Base-by-base conservation (phyloP, 2,113 vertebrate species). In the Charadrius vociferus region DNA sequence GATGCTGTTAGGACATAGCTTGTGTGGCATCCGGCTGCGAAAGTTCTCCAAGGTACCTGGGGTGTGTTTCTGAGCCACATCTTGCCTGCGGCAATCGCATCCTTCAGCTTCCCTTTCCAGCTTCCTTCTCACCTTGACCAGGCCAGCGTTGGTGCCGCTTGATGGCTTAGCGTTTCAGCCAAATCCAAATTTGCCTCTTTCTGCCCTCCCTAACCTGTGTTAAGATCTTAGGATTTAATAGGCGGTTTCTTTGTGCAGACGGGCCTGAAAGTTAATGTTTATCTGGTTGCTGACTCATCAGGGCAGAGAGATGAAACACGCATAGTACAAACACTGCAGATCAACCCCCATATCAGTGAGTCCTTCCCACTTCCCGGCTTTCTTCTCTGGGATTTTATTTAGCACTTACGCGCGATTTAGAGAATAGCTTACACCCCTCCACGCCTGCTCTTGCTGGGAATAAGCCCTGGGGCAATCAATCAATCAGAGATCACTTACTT, bases 361-460 rank as follows among this genome's bases (percentile, higher is more conserved):
- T 73, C 73, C 87, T 85, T 86, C 49, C 65, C 37, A 5, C 12
- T 86, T 74, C 72, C 41, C 1, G 0, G 39, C 36, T 63, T 17
- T 37, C 34, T 24, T 52, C 49, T 63, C 10, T 0, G 0, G 47
- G 23, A 30, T 16, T 56, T 39, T 81, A 27, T 34, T 61, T 47
- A 68, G 62, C 49, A 19, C 8, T 21, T 73, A 13, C 23, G 18
- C 21, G n/a, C 14, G 11, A 52, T 6, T n/a, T 37, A 37, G 41
- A 56, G 50, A 62, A 39, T 2, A 34, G 22, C 8, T 9, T 21
- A 1, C 34, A 52, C 18, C 12, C 16, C 6, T 70, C 75, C 39
- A 14, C 3, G 0, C 2, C 1, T 2, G 0, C 50, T 24, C 14
- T 7, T 14, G 36, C 56, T 85, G 47, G 74, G 27, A 49, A 58